These are phyloP conservation scores for Acronicta psi DNA, from an alignment of 2,888 invertebrate genomes.

Conservation along the genomic window DNA sequence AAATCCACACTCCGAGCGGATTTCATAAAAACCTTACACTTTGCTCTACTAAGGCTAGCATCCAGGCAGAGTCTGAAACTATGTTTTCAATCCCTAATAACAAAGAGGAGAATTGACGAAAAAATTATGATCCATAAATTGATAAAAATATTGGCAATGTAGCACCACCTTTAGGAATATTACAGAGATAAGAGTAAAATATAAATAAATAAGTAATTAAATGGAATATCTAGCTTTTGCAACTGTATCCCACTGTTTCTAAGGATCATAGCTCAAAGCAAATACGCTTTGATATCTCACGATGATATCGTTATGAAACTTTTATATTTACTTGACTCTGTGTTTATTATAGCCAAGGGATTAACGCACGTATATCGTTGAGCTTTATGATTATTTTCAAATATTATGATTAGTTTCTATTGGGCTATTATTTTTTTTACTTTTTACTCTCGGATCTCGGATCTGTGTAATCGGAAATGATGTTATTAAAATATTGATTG, in stretches of 20 bases:
- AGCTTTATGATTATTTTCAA: constrained; percentile 7
- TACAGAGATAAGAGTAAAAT: neutral
- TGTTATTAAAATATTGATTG: neutral
- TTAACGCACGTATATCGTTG: neutral
- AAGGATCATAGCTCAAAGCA: constrained; percentile 2
- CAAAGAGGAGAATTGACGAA: too few species aligned
- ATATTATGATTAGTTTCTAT: neutral
- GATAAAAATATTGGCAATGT: too few species aligned
- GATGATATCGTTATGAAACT: constrained; percentile 5
- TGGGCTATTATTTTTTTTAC: constrained; percentile 13
- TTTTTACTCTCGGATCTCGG: constrained; percentile 4
- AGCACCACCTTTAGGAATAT: neutral
- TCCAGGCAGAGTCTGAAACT: too few species aligned
- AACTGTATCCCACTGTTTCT: neutral
- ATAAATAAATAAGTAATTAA: neutral
- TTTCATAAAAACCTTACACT: too few species aligned
- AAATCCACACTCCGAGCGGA: too few species aligned
- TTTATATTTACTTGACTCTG: neutral
- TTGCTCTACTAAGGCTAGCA: too few species aligned
- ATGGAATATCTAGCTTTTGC: neutral
- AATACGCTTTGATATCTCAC: constrained; percentile 6
- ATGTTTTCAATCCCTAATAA: too few species aligned
- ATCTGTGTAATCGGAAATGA: constrained; percentile 16
- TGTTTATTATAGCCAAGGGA: neutral
- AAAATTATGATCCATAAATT: too few species aligned